Conservation (phyloP, 2,888 invertebrate species). For the Sphaerophoria rueppellii region DNA sequence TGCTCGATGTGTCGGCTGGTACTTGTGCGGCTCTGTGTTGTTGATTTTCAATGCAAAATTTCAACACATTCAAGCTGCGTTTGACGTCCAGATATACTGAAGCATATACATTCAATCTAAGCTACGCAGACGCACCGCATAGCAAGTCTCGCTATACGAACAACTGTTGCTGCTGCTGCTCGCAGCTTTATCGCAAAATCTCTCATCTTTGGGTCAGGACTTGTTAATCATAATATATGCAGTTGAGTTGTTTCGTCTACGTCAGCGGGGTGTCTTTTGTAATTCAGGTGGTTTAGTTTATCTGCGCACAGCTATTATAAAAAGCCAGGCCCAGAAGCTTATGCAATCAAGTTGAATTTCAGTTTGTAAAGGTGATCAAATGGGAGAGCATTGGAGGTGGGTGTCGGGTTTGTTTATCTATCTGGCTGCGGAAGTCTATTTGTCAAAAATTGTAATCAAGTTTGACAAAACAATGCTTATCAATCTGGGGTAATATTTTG, state of each 20-base stretch:
- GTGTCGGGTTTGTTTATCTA: neutral
- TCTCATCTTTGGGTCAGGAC: slow-evolving; percentile 72
- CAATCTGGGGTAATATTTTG: neutral
- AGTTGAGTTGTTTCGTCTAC: slow-evolving; percentile 59
- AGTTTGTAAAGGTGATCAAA: slow-evolving; percentile 13
- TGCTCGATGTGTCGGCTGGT: neutral
- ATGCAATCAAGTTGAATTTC: slow-evolving; percentile 49
- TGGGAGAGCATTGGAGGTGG: slow-evolving; percentile 9
- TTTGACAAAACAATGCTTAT: neutral
- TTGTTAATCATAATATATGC: slow-evolving; percentile 62
- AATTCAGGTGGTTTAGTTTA: slow-evolving; percentile 37
- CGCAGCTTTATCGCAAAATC: slow-evolving; percentile 54
- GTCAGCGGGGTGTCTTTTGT: slow-evolving; percentile 65
- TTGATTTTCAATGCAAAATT: slow-evolving; percentile 44
- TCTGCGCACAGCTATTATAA: slow-evolving; percentile 31
- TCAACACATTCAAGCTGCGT: slow-evolving; percentile 62
- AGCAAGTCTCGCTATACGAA: neutral
- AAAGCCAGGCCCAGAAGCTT: slow-evolving; percentile 39
- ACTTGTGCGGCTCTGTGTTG: slow-evolving; percentile 22
- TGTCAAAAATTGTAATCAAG: slow-evolving; percentile 1
- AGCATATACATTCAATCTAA: slow-evolving; percentile 15
- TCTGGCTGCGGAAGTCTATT: slow-evolving; percentile 21
- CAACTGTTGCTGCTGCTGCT: slow-evolving; percentile 28
- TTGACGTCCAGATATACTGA: slow-evolving; percentile 28
- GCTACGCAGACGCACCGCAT: slow-evolving; percentile 40